A percentile compares a stretch with the other conserved stretches of the same genome.
Conservation (phyloP, 2,888 invertebrate species). For the Diachrysia chrysitis region DNA sequence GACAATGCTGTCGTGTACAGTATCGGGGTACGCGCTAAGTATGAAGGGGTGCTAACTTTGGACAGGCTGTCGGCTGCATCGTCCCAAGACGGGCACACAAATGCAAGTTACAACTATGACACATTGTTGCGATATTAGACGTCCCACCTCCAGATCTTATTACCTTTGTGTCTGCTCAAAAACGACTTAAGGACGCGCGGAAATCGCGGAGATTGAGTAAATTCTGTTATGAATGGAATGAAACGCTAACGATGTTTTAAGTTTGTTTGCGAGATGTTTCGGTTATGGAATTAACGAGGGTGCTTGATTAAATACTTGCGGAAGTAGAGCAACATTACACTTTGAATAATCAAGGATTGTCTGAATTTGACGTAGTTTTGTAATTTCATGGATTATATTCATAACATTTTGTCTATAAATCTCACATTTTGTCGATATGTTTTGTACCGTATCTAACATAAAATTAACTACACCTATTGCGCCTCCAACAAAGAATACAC, state of each 20-base stretch:
- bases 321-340: background rate
- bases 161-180: conserved; percentile 45
- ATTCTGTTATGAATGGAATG: conserved; percentile 8
- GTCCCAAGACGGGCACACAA: conserved; percentile 66
- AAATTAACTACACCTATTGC: too few species aligned
- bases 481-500: too few species aligned
- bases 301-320: conserved; percentile 1
- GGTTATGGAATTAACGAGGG: background rate
- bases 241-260: background rate
- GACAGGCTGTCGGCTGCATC: conserved; percentile 72
- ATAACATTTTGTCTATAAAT: too few species aligned
- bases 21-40: conserved; percentile 66
- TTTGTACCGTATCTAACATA: background rate
- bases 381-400: background rate
- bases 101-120: conserved; percentile 69
- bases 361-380: background rate
- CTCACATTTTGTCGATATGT: too few species aligned
- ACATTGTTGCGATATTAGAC: conserved; percentile 74
- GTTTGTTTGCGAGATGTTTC: background rate
- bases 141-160: conserved; percentile 49
- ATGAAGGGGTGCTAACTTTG: conserved; percentile 76
- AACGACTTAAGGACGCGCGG: conserved; percentile 28
- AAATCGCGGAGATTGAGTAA: conserved; percentile 11
- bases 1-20: conserved; percentile 14
- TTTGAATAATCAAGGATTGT: background rate